These are phyloP conservation scores for honey bee (Apis mellifera) DNA, from an alignment of 1,140 invertebrate genomes.

Conservation along the genomic window DNA sequence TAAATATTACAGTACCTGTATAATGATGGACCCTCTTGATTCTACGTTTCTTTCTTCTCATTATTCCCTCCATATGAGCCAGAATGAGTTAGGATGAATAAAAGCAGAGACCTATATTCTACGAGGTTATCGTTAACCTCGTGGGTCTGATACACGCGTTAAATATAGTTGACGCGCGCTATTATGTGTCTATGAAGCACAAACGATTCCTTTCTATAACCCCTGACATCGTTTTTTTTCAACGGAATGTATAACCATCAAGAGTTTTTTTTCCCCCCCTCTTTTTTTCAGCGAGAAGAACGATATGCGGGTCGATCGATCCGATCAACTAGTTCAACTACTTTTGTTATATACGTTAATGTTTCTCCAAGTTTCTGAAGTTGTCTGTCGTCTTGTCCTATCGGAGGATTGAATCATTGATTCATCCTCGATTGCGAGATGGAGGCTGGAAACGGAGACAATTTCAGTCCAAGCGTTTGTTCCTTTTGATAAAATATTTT, in stretches of 20 bases:
- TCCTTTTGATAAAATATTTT: neutral
- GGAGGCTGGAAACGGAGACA: neutral
- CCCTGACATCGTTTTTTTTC: conserved; percentile 1
- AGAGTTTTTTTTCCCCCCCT: neutral
- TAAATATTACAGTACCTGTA: conserved; percentile 10
- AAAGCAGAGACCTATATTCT: conserved; percentile 27
- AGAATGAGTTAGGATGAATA: conserved; percentile 31
- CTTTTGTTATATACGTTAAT: conserved; percentile 10
- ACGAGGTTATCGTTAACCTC: conserved; percentile 22
- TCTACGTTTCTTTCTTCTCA: neutral
- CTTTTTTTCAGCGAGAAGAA: neutral
- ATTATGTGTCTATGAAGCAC: conserved; percentile 32
- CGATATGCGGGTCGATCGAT: conserved; percentile 13
- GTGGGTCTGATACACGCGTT: neutral
- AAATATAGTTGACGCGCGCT: conserved; percentile 34
- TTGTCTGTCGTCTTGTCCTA: neutral
- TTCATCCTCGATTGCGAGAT: neutral
- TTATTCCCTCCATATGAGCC: conserved; percentile 20
- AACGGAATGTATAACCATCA: neutral
- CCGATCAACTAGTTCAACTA: conserved; percentile 18
- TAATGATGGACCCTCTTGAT: conserved; percentile 7
- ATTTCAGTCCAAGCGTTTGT: neutral
- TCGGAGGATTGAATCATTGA: neutral
- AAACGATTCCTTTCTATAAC: conserved; percentile 41
- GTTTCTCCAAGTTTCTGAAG: neutral